Evolutionary conservation across 2,888 invertebrate species (phyloP).

Genomic region (Lasioglossum leucozonium): DNA sequence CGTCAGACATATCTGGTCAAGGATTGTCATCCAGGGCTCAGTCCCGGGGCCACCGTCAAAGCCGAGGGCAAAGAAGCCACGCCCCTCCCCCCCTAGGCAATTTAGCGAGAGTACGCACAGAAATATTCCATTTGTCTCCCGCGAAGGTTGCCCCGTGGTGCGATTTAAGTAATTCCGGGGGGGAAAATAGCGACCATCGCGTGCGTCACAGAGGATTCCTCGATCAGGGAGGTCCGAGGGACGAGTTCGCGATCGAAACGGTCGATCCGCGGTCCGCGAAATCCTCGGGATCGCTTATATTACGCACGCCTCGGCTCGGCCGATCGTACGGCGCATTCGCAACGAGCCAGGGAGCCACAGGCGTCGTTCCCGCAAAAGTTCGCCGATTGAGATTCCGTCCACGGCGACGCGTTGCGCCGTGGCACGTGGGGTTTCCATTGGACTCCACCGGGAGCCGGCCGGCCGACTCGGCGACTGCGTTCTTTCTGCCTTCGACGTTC

Average conservation of each 20-base stretch:
- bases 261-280: conserved; percentile 33
- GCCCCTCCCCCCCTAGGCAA: background rate
- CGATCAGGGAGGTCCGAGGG: conserved; percentile 35
- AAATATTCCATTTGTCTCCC: background rate
- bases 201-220: background rate
- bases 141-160: background rate
- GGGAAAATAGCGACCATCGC: background rate
- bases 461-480: conserved; percentile 35
- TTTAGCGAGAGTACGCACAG: background rate
- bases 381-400: conserved; percentile 67
- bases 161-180: background rate
- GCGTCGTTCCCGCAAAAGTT: conserved; percentile 67
- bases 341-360: conserved; percentile 57
- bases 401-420: conserved; percentile 65
- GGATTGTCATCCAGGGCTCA: background rate
- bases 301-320: conserved; percentile 37
- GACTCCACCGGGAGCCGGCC: conserved; percentile 54
- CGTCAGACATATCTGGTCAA: background rate
- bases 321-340: conserved; percentile 51
- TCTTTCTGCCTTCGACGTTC: conserved; percentile 25
- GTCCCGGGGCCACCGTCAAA: background rate
- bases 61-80: background rate
- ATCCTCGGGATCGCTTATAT: conserved; percentile 23
- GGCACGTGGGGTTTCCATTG: conserved; percentile 75
- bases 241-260: background rate